Conservation (phyloP, 2,113 vertebrate species). For the Uria lomvia region DNA sequence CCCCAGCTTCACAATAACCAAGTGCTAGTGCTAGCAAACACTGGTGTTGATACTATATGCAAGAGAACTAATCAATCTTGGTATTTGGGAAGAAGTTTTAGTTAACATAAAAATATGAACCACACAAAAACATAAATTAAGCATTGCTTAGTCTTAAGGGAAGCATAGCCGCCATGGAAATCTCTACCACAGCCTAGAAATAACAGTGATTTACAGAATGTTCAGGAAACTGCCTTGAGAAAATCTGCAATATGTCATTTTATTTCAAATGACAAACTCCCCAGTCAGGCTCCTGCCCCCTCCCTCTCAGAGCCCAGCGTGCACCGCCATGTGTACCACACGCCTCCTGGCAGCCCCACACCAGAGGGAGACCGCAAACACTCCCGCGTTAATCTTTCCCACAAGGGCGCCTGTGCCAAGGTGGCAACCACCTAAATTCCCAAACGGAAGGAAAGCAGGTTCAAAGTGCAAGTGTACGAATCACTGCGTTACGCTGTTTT, state of each 20-base stretch:
- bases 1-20: background rate
- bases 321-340: accelerated
- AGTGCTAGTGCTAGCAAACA: accelerated
- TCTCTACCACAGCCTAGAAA: background rate
- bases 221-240: too few relatives aligned
- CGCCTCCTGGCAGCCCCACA: background rate
- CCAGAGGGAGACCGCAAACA: too few relatives aligned
- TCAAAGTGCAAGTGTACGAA: background rate
- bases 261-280: background rate
- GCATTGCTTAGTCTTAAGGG: background rate
- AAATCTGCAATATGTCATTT: background rate
- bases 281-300: background rate
- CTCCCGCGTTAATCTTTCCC: background rate
- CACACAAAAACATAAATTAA: background rate
- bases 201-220: background rate
- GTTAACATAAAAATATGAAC: background rate
- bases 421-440: accelerated
- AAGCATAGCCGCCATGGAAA: background rate
- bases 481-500: accelerated
- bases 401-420: background rate
- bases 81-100: background rate
- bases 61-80: background rate
- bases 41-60: background rate
- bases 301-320: background rate
- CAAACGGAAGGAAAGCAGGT: accelerated